Evolutionary conservation across 1,140 invertebrate species (phyloP).

Genomic region (Bombus cullumanus): DNA sequence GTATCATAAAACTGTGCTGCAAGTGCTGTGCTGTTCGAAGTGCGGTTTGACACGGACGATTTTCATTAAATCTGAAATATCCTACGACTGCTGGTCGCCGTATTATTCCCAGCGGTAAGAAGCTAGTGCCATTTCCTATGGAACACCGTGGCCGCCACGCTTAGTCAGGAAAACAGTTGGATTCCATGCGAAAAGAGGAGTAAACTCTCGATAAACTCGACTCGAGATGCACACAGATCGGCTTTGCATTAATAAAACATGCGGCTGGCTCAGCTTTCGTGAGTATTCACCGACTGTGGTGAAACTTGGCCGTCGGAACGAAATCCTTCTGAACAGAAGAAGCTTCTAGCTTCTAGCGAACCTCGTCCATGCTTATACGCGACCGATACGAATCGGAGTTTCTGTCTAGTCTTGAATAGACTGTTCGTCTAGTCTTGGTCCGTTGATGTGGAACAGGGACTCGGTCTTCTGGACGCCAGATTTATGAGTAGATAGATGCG

Average conservation of each 20-base stretch:
- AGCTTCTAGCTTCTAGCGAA: neutral
- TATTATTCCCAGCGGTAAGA: slow-evolving; percentile 18
- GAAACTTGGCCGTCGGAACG: slow-evolving; percentile 19
- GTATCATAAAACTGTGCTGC: neutral
- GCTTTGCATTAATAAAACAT: slow-evolving; percentile 76
- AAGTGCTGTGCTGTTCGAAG: neutral
- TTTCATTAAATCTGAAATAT: neutral
- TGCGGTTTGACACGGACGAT: neutral
- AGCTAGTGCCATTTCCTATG: neutral
- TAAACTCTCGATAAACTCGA: slow-evolving; percentile 61
- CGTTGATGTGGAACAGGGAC: too few species aligned
- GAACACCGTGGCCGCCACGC: neutral
- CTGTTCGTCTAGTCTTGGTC: neutral
- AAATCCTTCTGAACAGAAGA: neutral
- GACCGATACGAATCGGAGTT: neutral
- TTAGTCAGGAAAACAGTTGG: slow-evolving; percentile 73
- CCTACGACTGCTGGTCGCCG: too few species aligned
- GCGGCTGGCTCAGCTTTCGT: slow-evolving; percentile 41
- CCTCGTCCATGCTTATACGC: neutral
- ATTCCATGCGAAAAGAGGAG: slow-evolving; percentile 63
- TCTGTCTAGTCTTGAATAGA: too few species aligned
- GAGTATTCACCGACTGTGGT: slow-evolving; percentile 20
- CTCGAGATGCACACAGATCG: slow-evolving; percentile 66
- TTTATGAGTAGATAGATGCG: too few species aligned
- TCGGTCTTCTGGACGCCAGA: too few species aligned